Evolutionary conservation across 2,797 vertebrate species (phyloP).

Genomic region (Phylloscopus collybita): DNA sequence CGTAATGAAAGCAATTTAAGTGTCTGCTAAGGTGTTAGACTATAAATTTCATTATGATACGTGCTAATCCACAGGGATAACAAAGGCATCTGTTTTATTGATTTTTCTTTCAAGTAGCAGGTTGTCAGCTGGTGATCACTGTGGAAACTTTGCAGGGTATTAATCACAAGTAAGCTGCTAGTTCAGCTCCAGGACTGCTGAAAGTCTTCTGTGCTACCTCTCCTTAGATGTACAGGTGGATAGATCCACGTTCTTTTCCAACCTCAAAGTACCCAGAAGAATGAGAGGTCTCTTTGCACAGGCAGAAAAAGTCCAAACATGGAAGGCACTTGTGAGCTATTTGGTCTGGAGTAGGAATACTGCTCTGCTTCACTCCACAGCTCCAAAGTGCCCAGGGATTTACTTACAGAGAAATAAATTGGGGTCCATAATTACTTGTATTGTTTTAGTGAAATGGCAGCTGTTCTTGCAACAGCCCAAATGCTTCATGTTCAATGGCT

Average conservation of each 20-base stretch:
- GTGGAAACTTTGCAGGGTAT: not conserved
- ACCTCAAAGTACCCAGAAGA: not conserved
- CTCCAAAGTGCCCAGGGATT: not conserved
- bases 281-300: not conserved
- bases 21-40: not conserved
- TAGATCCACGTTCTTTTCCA: not conserved
- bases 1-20: not conserved
- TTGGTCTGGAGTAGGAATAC: not conserved
- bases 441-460: not conserved
- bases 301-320: not conserved
- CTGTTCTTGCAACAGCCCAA: not conserved
- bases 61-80: not conserved
- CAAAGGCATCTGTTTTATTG: not conserved
- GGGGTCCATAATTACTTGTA: not conserved
- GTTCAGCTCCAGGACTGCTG: not conserved
- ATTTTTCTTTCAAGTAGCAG: conserved; percentile 5
- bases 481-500: not conserved
- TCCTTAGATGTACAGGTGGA: not conserved
- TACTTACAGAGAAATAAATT: not conserved
- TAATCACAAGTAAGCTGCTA: not conserved
- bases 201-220: not conserved
- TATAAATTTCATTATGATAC: conserved; percentile 3
- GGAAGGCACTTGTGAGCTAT: not conserved
- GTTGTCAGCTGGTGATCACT: not conserved
- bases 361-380: not conserved